Percentiles rank a stretch among this genome's conserved stretches.
phyloP scores from a whole-genome alignment of 2,797 vertebrate genomes.

The Chelmon rostratus region DNA sequence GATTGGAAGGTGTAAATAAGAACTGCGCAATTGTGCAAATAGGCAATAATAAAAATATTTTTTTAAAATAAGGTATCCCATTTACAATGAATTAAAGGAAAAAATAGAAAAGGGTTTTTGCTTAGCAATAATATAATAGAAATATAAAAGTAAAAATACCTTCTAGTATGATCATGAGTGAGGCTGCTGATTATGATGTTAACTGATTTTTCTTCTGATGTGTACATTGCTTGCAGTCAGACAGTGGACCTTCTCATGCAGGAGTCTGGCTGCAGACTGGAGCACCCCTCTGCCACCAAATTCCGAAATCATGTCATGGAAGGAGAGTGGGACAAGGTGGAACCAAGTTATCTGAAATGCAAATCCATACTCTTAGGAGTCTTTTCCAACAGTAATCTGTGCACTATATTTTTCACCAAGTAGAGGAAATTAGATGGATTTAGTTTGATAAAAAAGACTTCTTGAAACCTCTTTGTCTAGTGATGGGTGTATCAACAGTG shows the following conservation, averaged over 20 bases:
- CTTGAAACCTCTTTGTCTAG: neutral
- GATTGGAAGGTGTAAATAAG: no score
- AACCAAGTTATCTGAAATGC: neutral
- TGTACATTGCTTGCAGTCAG: slow-evolving; percentile 87
- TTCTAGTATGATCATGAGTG: neutral
- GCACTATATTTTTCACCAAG: neutral
- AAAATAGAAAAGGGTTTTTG: no score
- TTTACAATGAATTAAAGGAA: no score
- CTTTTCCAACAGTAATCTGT: neutral
- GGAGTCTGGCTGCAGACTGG: slow-evolving; percentile 98
- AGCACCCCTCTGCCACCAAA: slow-evolving; percentile 97
- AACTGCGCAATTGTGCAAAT: no score
- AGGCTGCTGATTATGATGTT: neutral
- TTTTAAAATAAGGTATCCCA: no score
- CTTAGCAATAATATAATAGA: no score
- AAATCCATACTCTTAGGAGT: neutral
- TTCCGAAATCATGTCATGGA: slow-evolving; percentile 99
- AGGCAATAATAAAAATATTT: no score
- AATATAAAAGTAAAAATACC: no score
- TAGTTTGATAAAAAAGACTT: neutral
- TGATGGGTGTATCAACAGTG: neutral
- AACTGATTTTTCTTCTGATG: neutral
- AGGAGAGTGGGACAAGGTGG: slow-evolving; percentile 99
- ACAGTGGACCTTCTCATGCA: slow-evolving; percentile 99
- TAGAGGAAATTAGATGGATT: neutral